Conservation (phyloP, 2,888 invertebrate species). For the Lithophane ornitopus region DNA sequence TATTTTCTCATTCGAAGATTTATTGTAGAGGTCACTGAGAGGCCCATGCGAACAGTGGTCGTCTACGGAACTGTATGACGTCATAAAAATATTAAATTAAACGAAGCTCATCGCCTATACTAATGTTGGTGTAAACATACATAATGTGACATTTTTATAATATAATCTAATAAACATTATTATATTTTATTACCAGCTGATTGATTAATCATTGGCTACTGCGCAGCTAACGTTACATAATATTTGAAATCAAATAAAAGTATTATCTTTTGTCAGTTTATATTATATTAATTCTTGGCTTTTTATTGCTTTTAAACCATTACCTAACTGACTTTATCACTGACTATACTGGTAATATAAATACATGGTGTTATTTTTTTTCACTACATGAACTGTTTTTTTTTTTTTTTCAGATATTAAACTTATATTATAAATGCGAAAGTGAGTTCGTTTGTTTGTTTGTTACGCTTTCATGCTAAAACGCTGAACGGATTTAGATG, state of each 20-base stretch:
- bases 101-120: conserved; percentile 27
- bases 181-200: conserved; percentile 44
- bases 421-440: no score
- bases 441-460: no score
- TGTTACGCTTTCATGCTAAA: no score
- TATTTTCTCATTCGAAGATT: not conserved
- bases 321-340: not conserved
- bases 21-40: conserved; percentile 8
- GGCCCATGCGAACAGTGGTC: not conserved
- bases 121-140: conserved; percentile 38
- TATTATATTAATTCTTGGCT: not conserved
- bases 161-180: conserved; percentile 34
- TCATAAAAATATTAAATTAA: conserved; percentile 33
- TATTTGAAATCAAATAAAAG: conserved; percentile 25
- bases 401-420: not conserved
- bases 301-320: not conserved
- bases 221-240: conserved; percentile 24
- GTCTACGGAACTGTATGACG: no score
- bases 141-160: conserved; percentile 51
- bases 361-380: not conserved
- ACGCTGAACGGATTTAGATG: no score
- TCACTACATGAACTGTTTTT: not conserved
- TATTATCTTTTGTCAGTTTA: conserved; percentile 20
- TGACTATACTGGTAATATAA: conserved; percentile 11
- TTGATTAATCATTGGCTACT: conserved; percentile 38